A percentile compares a stretch with the other conserved stretches of the same genome.
phyloP scores from a whole-genome alignment of 2,888 invertebrate species.

The Minunthozetes semirufus region DNA sequence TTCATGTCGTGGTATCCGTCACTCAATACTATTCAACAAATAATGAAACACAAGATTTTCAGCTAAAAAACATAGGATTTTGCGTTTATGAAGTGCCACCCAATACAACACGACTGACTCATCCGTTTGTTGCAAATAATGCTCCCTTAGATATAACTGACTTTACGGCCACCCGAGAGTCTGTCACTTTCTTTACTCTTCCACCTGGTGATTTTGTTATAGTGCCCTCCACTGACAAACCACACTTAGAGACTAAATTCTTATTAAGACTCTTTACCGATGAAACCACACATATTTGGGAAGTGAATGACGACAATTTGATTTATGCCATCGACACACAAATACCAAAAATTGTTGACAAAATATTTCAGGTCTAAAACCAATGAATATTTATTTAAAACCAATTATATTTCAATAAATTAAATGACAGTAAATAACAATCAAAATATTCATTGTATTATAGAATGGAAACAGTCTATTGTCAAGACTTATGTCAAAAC shows the following conservation, averaged over 20 bases:
- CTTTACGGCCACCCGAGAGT: slow-evolving; percentile 60
- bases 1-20: slow-evolving; percentile 65
- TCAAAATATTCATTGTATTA: background rate
- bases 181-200: slow-evolving; percentile 66
- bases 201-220: slow-evolving; percentile 67
- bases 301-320: slow-evolving; percentile 68
- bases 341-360: slow-evolving; percentile 59
- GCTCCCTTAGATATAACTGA: slow-evolving; percentile 62
- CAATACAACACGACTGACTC: slow-evolving; percentile 57
- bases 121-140: slow-evolving; percentile 58
- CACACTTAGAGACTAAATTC: slow-evolving; percentile 64
- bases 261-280: slow-evolving; percentile 64
- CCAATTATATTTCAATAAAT: background rate
- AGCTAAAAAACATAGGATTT: slow-evolving; percentile 29
- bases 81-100: slow-evolving; percentile 51
- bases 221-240: slow-evolving; percentile 61
- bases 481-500: slow-evolving; percentile 51
- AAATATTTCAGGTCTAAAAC: slow-evolving; percentile 53
- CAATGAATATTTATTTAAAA: background rate
- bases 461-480: slow-evolving; percentile 30
- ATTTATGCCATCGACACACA: slow-evolving; percentile 59
- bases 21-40: slow-evolving; percentile 59
- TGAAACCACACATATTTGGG: slow-evolving; percentile 67
- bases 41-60: background rate
- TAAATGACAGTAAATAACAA: background rate